Evolutionary conservation across 2,888 invertebrate genomes (phyloP).

Genomic region (Dugesia japonica): DNA sequence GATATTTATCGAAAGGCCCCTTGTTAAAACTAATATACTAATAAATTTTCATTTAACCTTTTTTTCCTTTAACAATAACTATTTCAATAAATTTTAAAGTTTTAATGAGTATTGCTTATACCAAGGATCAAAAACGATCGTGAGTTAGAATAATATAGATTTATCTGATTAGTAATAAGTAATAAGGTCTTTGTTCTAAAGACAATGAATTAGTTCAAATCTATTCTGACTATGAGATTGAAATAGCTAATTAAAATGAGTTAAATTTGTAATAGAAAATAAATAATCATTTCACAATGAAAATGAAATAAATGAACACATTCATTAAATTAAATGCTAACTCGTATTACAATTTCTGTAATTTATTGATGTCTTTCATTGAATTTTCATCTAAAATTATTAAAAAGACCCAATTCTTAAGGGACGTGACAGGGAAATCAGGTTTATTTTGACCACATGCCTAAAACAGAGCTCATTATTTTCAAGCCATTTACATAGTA

Average conservation of each 20-base stretch:
- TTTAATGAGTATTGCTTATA: not conserved
- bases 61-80: constrained; percentile 6
- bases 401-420: constrained; percentile 13
- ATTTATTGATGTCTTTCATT: constrained; percentile 16
- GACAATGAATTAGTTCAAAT: not conserved
- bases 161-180: constrained; percentile 2
- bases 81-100: not conserved
- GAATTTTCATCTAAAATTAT: constrained; percentile 20
- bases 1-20: constrained; percentile 10
- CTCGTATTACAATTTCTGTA: constrained; percentile 11
- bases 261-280: not conserved
- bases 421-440: constrained; percentile 20
- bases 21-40: not conserved
- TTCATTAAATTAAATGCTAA: constrained; percentile 11
- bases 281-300: not conserved
- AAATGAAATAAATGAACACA: constrained; percentile 7
- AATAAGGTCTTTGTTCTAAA: not conserved
- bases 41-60: constrained; percentile 8
- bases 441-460: constrained; percentile 20
- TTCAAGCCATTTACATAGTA: not conserved
- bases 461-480: constrained; percentile 20
- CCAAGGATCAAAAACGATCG: not conserved
- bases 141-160: constrained; percentile 1
- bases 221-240: not conserved
- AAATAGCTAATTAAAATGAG: not conserved